A percentile compares a stretch with the other conserved stretches of the same genome.
phyloP scores from a whole-genome alignment of 1,140 invertebrate genomes.

The Euborellia annulipes region DNA sequence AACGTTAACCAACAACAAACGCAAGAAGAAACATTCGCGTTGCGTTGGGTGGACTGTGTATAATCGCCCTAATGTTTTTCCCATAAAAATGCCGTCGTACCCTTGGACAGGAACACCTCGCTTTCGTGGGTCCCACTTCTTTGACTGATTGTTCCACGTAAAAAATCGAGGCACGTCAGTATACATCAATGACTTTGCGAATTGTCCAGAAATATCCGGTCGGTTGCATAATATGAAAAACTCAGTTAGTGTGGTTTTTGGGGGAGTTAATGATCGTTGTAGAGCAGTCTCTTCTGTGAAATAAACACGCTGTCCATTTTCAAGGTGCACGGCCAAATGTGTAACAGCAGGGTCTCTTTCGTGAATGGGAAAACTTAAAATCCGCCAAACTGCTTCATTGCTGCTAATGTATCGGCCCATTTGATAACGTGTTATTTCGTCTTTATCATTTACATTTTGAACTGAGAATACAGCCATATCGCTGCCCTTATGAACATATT shows the following conservation, averaged over 20 bases:
- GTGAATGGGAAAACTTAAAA: slow-evolving; percentile 29
- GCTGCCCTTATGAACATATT: slow-evolving; percentile 22
- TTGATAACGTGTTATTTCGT: slow-evolving; percentile 24
- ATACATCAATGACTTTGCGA: slow-evolving; percentile 26
- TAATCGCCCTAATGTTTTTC: slow-evolving; percentile 21
- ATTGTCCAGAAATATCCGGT: no score
- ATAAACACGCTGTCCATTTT: no score
- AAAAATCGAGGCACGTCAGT: slow-evolving; percentile 24
- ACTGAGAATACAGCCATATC: slow-evolving; percentile 19
- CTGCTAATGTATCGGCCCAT: slow-evolving; percentile 26
- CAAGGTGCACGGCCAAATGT: no score
- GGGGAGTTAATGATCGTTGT: slow-evolving; percentile 6
- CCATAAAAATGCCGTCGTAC: slow-evolving; percentile 16
- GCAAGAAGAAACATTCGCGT: slow-evolving; percentile 25
- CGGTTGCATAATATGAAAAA: slow-evolving; percentile 20
- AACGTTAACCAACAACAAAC: slow-evolving; percentile 25
- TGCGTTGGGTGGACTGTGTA: slow-evolving; percentile 26
- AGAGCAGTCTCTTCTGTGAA: slow-evolving; percentile 16
- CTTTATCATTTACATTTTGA: slow-evolving; percentile 9
- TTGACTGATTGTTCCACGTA: slow-evolving; percentile 22
- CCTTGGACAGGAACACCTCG: slow-evolving; percentile 17
- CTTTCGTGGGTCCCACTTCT: slow-evolving; percentile 16
- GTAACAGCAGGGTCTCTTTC: no score
- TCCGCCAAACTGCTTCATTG: slow-evolving; percentile 29
- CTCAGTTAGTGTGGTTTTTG: slow-evolving; percentile 20